phyloP scores from a whole-genome alignment of 2,797 vertebrate species.

The Scleropages formosus region DNA sequence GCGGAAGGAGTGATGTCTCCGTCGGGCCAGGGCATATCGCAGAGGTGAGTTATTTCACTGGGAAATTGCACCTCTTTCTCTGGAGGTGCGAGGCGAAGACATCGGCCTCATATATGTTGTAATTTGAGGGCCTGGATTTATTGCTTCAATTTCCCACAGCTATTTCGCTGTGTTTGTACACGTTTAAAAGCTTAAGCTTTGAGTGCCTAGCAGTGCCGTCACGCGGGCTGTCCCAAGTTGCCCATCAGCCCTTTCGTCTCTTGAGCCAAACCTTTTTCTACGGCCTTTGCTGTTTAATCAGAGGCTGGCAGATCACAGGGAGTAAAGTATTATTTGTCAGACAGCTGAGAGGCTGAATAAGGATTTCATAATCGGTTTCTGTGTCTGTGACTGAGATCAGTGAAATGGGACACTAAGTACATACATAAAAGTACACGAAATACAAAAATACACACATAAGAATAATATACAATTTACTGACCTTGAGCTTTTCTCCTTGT shows the following conservation, averaged over 20 bases:
- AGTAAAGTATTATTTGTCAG: background rate
- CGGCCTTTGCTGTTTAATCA: background rate
- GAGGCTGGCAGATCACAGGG: background rate
- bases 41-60: conserved; percentile 70
- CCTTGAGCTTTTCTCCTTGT: background rate
- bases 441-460: no score
- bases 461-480: no score
- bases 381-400: no score
- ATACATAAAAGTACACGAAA: no score
- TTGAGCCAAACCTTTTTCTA: background rate
- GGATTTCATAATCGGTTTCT: no score
- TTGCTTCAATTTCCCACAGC: background rate
- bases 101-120: conserved; percentile 7
- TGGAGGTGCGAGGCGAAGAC: background rate
- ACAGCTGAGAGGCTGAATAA: background rate
- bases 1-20: conserved; percentile 88
- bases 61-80: background rate
- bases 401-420: no score
- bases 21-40: conserved; percentile 76
- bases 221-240: background rate
- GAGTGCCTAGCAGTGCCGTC: background rate
- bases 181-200: background rate
- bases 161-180: background rate
- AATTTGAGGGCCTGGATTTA: conserved; percentile 13
- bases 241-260: background rate